Base-by-base conservation (phyloP, 2,888 invertebrate genomes). In the Trissoscelio sp. region DNA sequence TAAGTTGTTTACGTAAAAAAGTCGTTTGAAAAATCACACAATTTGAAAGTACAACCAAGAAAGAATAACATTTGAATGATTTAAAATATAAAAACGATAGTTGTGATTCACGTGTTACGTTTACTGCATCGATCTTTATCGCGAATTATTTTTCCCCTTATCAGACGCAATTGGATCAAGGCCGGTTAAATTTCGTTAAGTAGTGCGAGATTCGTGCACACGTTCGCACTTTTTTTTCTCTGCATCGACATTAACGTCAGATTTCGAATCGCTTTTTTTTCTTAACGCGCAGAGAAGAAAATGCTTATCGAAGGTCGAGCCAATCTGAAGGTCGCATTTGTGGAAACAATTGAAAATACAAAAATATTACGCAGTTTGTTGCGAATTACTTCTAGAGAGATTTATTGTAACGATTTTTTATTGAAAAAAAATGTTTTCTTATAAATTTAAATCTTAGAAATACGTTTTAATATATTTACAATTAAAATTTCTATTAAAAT, bases 141-240 rank as follows among this genome's bases (percentile, higher is more conserved):
- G 66, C 58, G 57, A 66, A 75, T 75, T 75, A 78, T 70, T 69
- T 42, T 70, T 62, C 70, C 67, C 64, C 78, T 78, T 78, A 78
- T 78, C 78, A 62, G 64, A 62, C 64, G 64, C 51, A 78, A 53
- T 60, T 78, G 70, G 78, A 69, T 64, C 78, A 78, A 78, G 78
- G 78, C 70, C 69, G 73, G 44, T 64, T 66, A 57, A 75, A 66
- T 66, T 75, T 75, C 51, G 48, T 66, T 58, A 48, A 66, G 55
- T 16, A 31, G 55, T 20, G 73, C 57, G 44, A 39, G 39, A 66
- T 66, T 75, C 44, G 55, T 73, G 62, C 48, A 44, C 42, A 42
- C 53, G 39, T 44, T 37, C 12, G 51, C 58, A 44, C 14, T 16
- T 55, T 34, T 55, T 57, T 62, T 53, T 64, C 28, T 53, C 18